Base-by-base conservation (phyloP, 2,888 invertebrate genomes). In the Lasioglossum calceatum region DNA sequence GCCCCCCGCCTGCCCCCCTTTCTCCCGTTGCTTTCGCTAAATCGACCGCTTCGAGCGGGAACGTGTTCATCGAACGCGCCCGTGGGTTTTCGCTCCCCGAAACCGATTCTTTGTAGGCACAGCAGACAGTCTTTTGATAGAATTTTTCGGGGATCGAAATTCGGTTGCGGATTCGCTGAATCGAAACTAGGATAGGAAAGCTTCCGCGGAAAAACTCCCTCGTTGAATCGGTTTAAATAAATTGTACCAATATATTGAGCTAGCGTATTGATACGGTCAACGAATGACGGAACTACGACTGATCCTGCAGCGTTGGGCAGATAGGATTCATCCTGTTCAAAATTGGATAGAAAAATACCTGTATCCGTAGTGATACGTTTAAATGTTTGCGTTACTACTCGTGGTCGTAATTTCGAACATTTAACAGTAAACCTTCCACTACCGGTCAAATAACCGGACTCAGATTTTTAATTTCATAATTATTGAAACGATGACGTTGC, bases 91-190 rank as follows among this genome's bases (percentile, higher is more conserved):
- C 79, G n/a, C 79, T 67, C 54, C 42, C 42, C 39, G 32, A 23
- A 72, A 71, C 32, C 71, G 61, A 10, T 54, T 73, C 75, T 85
- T 80, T 79, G 85, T 79, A 54, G 79, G 71, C 72, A 76, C 27
- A 64, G 64, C 77, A 42, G 47, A 84, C 58, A 77, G 84, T 77
- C 67, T 79, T 85, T 85, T 85, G 71, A 76, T 39, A 39, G 73
- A 70, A 47, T 84, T 80, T 47, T 79, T 79, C 47, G 27, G 42
- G 47, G 58, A 61, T 73, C 27, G 73, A 84, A 80, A 77, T 58
- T 74, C 79, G 72, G 50, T 79, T 61, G 64, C 54, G 47, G 73
- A 58, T 67, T 36, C 58, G 77, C 47, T n/a, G 78, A 74, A 74
- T 77, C 32, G 79, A 74, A 72, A 83, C 39, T 58, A 2, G 47